Conservation (phyloP, 2,113 vertebrate genomes). For the Tragulus kanchil region DNA sequence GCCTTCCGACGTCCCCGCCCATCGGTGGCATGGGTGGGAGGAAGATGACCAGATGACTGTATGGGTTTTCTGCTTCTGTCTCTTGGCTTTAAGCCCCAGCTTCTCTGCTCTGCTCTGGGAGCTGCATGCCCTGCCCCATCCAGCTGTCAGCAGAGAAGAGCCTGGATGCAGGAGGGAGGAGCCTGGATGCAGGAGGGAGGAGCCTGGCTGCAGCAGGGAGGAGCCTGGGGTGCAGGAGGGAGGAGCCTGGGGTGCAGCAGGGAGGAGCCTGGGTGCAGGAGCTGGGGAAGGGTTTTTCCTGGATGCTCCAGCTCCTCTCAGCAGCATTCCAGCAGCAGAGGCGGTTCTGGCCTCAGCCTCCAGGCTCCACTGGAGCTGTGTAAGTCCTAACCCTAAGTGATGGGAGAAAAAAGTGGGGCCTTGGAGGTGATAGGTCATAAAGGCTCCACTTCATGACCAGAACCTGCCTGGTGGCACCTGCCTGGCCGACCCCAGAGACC, state of each 20-base stretch:
- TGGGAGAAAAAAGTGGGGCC: not conserved
- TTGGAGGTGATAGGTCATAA: not conserved
- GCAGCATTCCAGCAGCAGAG: not conserved
- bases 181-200: no score
- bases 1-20: not conserved
- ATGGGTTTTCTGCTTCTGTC: not conserved
- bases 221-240: not conserved
- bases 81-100: not conserved
- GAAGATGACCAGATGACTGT: not conserved
- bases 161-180: not conserved
- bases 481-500: not conserved
- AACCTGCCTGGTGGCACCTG: not conserved
- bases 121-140: not conserved
- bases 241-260: not conserved
- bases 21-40: not conserved
- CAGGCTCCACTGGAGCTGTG: not conserved
- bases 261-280: no score
- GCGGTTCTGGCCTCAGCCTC: not conserved
- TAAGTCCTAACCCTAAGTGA: not conserved
- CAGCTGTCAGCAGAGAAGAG: not conserved
- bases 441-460: not conserved
- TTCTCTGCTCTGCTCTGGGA: not conserved
- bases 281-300: no score
- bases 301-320: not conserved
- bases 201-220: not conserved